Evolutionary conservation across 1,140 invertebrate species (phyloP), one percentile per base, ranked within the genome.

Genomic region (Nixonia krombeini): DNA sequence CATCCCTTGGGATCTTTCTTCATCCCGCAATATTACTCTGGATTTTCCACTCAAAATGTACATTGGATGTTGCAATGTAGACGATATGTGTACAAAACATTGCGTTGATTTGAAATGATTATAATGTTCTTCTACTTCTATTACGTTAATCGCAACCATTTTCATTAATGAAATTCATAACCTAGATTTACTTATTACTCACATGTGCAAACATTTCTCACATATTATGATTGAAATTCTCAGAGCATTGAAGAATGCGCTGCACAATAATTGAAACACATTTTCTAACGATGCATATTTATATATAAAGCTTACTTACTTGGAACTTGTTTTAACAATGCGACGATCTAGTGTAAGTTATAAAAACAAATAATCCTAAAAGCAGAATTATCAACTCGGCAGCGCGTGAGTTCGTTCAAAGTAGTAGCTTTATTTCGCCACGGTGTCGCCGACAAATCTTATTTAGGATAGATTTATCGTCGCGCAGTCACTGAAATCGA

Each of bases 401-500:
- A 46, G 55, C 40, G 58, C 63, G 58, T 69, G 63, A 69, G 66
- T 69, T 69, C 29, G 55, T 45, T 49, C 58, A 59, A 70, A 59
- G 59, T 70, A 56, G 50, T 64, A 64, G 59, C 51, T 80, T 76
- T 78, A 77, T 78, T 75, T 77, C 68, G 68, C 68, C 59, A 40
- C 65, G 69, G 50, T 72, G 74, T 77, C 75, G 73, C 56, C 75
- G 72, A 76, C 76, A 78, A 80, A 78, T 78, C 76, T 80, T 80
- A 78, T 78, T 78, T 78, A 77, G 76, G 72, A 66, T 70, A 76
- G 71, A 79, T 79, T 79, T 79, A 79, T 79, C 66, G 71, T 35
- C 61, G 52, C 55, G 55, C 55, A 61, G 46, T 63, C 58, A 52
- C 64, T 70, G 64, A 76, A 75, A 78, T 77, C 74, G 71, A 66